Percentiles rank a stretch among this genome's conserved stretches.
Conservation (phyloP, 2,888 invertebrate species). For the Plebejus anna region DNA sequence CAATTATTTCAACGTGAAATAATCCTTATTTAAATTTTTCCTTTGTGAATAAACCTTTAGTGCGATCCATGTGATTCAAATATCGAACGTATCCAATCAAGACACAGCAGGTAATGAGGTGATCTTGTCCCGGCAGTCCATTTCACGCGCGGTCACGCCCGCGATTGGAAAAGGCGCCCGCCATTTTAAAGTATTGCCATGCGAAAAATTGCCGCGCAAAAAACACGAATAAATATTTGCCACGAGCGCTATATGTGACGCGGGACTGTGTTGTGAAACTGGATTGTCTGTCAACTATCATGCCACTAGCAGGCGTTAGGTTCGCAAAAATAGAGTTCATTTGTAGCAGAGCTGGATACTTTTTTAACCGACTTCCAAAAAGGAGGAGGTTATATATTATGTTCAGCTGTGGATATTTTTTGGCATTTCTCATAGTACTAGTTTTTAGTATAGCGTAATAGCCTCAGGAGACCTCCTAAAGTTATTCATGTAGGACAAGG, state of each 20-base stretch:
- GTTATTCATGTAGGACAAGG: too few relatives aligned
- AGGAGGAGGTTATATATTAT: too few relatives aligned
- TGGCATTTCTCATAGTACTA: too few relatives aligned
- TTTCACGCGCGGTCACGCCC: constrained; percentile 49
- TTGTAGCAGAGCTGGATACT: background rate
- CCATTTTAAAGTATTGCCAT: constrained; percentile 31
- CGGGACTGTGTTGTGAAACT: background rate
- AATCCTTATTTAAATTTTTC: background rate
- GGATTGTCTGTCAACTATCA: background rate
- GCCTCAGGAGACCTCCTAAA: too few relatives aligned
- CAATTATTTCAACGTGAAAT: background rate
- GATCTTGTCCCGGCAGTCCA: constrained; percentile 38
- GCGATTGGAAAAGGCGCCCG: constrained; percentile 35
- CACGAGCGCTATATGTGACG: background rate
- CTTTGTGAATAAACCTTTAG: background rate
- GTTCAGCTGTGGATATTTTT: too few relatives aligned
- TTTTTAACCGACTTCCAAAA: too few relatives aligned
- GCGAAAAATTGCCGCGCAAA: constrained; percentile 24
- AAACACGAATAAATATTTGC: constrained; percentile 17
- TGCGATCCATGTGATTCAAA: background rate
- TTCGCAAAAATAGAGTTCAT: background rate
- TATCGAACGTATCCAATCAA: constrained; percentile 17
- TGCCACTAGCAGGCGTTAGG: background rate
- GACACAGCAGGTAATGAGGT: constrained; percentile 30
- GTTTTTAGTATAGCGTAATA: too few relatives aligned